Conservation (phyloP, 1,140 invertebrate genomes). For the Drosophila serrata region DNA sequence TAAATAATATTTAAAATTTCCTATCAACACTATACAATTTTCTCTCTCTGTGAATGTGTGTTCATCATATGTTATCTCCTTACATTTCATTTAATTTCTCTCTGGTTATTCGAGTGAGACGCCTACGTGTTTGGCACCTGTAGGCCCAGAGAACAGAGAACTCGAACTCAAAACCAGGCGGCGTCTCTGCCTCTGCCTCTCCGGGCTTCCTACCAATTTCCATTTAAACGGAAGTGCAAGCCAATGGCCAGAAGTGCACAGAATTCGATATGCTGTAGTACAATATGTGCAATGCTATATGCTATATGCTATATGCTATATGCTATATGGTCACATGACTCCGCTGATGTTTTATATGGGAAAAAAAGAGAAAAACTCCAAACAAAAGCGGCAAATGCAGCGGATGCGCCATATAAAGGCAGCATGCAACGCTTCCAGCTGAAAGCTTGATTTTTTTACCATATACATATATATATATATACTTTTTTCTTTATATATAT, state of each 20-base stretch:
- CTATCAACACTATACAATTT: neutral
- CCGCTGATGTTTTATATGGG: constrained; percentile 38
- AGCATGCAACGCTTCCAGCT: constrained; percentile 44
- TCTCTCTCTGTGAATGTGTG: neutral
- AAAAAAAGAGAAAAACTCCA: constrained; percentile 54
- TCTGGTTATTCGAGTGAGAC: constrained; percentile 28
- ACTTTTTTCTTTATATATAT: neutral
- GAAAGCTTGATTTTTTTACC: constrained; percentile 22
- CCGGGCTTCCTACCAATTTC: constrained; percentile 7
- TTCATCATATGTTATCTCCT: constrained; percentile 1
- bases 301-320: constrained; percentile 2
- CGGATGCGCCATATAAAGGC: constrained; percentile 62
- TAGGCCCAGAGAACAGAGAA: constrained; percentile 46
- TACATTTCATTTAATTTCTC: constrained; percentile 11
- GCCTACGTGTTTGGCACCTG: constrained; percentile 61
- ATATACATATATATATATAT: constrained; percentile 3
- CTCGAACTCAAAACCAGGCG: neutral
- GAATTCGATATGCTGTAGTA: constrained; percentile 60
- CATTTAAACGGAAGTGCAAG: constrained; percentile 72
- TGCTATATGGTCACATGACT: constrained; percentile 65
- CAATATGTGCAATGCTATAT: neutral
- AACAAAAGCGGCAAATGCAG: constrained; percentile 54
- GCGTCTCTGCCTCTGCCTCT: neutral
- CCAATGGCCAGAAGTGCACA: constrained; percentile 74
- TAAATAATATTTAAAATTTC: neutral